phyloP scores from a whole-genome alignment of 2,888 invertebrate species.

The Tachina grossa region DNA sequence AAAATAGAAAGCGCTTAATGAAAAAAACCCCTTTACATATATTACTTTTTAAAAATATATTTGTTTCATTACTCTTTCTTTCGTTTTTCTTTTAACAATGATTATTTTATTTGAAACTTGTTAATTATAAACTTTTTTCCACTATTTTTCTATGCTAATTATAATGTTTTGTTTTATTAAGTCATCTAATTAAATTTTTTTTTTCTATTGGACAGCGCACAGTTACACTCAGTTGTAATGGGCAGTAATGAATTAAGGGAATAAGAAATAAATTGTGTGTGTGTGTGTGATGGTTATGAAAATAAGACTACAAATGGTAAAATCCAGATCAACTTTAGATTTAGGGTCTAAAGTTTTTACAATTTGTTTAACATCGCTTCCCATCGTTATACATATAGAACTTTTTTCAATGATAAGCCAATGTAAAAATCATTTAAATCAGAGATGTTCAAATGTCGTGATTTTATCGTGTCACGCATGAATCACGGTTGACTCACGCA shows the following conservation, averaged over 20 bases:
- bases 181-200: slow-evolving; percentile 23
- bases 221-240: slow-evolving; percentile 12
- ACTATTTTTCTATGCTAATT: neutral
- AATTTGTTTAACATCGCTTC: too few relatives aligned
- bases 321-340: too few relatives aligned
- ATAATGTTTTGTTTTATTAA: slow-evolving; percentile 31
- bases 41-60: too few relatives aligned
- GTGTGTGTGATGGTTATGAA: neutral
- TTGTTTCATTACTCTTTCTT: neutral
- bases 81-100: slow-evolving; percentile 1
- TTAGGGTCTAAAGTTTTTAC: too few relatives aligned
- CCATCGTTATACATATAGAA: too few relatives aligned
- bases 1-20: too few relatives aligned
- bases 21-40: too few relatives aligned
- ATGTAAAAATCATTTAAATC: too few relatives aligned
- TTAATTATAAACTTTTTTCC: neutral
- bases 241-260: neutral
- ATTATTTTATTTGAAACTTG: neutral
- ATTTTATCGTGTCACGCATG: too few relatives aligned
- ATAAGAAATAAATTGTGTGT: slow-evolving; percentile 17
- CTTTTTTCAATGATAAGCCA: too few relatives aligned
- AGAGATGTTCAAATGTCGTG: too few relatives aligned
- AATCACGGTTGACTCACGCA: too few relatives aligned
- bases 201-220: neutral
- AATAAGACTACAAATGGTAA: neutral